A percentile compares a stretch with the other conserved stretches of the same genome.
Evolutionary conservation across 2,888 invertebrate species (phyloP).

Genomic region (Eubasilissa splendida): DNA sequence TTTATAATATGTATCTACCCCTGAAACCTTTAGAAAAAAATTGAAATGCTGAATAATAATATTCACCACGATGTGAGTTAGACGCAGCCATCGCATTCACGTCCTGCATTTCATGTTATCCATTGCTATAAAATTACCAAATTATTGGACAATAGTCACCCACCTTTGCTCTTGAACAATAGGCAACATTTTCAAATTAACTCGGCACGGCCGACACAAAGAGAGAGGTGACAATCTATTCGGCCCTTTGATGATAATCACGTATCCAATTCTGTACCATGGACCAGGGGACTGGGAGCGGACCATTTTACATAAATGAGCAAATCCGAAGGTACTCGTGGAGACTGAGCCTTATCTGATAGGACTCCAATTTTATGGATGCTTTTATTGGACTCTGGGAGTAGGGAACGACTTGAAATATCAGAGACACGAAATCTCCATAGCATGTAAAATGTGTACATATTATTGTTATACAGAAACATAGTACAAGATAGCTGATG

Average conservation of each 20-base stretch:
- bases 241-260: neutral
- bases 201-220: neutral
- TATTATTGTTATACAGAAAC: no score
- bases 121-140: no score
- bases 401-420: slow-evolving; percentile 1
- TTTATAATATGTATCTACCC: no score
- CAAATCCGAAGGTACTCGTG: slow-evolving; percentile 17
- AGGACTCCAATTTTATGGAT: slow-evolving; percentile 18
- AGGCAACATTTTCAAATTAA: neutral
- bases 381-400: neutral
- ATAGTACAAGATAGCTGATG: no score
- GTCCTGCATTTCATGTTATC: no score
- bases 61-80: no score
- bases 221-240: slow-evolving; percentile 3
- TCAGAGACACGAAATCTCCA: slow-evolving; percentile 3
- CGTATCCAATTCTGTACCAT: neutral
- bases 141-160: no score
- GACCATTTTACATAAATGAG: neutral
- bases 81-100: no score
- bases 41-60: no score
- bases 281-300: neutral
- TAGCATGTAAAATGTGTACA: neutral
- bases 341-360: slow-evolving; percentile 23
- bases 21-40: no score
- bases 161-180: neutral